These are phyloP conservation scores for Paratilapia polleni DNA, from an alignment of 2,113 vertebrate species.

Conservation along the genomic window DNA sequence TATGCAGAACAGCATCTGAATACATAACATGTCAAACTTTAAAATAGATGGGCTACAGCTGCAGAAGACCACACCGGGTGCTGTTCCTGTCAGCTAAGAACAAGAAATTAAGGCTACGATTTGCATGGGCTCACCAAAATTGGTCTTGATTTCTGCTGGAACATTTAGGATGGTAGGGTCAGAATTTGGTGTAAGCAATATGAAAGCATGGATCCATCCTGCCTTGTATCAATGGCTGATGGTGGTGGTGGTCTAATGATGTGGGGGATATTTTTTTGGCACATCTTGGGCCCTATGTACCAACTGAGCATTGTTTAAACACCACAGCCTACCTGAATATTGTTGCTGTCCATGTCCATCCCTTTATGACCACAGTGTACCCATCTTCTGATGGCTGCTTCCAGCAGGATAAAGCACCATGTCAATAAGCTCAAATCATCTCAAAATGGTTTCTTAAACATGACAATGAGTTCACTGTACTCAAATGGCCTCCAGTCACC, in stretches of 20 bases:
- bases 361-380: not conserved
- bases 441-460: no score
- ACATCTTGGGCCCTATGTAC: no score
- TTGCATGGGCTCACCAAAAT: not conserved
- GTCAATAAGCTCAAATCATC: not conserved
- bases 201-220: no score
- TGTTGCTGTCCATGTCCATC: not conserved
- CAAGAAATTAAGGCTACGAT: not conserved
- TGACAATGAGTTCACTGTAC: no score
- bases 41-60: not conserved
- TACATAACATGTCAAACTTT: not conserved
- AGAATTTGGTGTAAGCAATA: no score
- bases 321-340: no score
- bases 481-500: not conserved
- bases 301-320: no score
- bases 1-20: not conserved
- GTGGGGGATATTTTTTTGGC: no score
- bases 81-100: not conserved
- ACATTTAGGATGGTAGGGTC: no score
- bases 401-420: not conserved
- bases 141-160: not conserved
- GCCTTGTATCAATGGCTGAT: no score
- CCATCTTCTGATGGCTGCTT: not conserved
- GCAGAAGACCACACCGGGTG: not conserved
- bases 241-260: no score